Base-by-base conservation (phyloP, 2,113 vertebrate genomes). In the Caracal caracal region DNA sequence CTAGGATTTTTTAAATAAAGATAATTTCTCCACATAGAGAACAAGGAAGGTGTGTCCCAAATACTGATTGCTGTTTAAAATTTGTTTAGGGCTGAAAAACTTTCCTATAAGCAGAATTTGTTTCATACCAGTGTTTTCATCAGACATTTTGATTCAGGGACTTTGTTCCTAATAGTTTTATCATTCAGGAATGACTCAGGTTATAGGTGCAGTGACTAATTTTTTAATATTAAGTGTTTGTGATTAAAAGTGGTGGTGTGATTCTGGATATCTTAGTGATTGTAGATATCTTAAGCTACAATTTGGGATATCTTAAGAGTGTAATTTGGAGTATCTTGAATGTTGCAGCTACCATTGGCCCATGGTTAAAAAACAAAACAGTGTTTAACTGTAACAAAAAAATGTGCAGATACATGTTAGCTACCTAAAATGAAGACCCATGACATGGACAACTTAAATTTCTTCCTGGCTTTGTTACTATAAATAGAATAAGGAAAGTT, bases 1-100 rank as follows among this genome's bases (percentile, higher is more conserved):
- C 66, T 17, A 88, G 56, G 51, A 56, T 90, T 30, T 89, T 96
- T 82, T 63, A 89, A 84, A 53, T 33, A 93, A 86, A 95, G 33
- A 51, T 59, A 56, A 35, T 96, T 95, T 93, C 19, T 88, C 26
- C 16, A 91, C 11, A 19, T 53, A 56, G 59, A 84, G 1, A 88
- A 2, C 28, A 85, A 88, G 4, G 20, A 43, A 76, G 24, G 28
- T 75, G 16, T 47, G 11, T 20, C 7, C 35, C 20, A 68, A 17
- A 86, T 93, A 79, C 65, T 59, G 17, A 92, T 66, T 66, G 33
- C 12, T 87, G 76, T 53, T 76, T 13, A 76, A 40, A 56, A 90
- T 96, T 86, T 80, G n/a, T 70, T 87, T 47, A 70, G 49, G 11
- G 5, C 16, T 86, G 20, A 71, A 82, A 28, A 86, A 20, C 75